These are phyloP conservation scores for Sebastes itinus DNA, from an alignment of 2,797 vertebrate species.

Conservation along the genomic window DNA sequence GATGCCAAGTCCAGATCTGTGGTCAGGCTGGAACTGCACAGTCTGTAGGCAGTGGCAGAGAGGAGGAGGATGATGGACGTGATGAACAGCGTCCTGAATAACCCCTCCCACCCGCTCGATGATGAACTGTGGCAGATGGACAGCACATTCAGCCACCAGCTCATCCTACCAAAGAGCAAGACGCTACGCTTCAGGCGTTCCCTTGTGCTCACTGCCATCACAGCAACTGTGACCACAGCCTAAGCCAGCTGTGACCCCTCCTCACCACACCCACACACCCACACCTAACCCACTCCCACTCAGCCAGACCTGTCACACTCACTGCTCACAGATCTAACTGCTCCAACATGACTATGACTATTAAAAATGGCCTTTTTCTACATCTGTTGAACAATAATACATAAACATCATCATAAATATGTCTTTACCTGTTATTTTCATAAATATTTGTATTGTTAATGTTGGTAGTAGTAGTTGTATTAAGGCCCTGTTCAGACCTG, in stretches of 20 bases:
- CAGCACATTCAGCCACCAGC: conserved; percentile 41
- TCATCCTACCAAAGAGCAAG: conserved; percentile 48
- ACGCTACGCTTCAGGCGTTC: conserved; percentile 29
- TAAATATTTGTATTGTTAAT: neutral
- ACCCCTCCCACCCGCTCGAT: conserved; percentile 36
- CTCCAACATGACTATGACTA: neutral
- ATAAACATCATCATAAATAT: neutral
- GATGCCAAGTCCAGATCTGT: conserved; percentile 20
- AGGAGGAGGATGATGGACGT: conserved; percentile 36
- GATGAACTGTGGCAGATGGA: conserved; percentile 63
- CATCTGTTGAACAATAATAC: neutral
- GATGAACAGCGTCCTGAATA: conserved; percentile 22
- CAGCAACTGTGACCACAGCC: conserved; percentile 43
- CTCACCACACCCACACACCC: neutral
- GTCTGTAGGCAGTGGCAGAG: conserved; percentile 24
- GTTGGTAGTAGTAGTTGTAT: neutral
- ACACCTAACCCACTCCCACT: conserved; percentile 26
- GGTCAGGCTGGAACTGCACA: conserved; percentile 34
- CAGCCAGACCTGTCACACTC: conserved; percentile 36
- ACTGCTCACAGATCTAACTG: conserved; percentile 13
- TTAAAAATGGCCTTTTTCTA: neutral
- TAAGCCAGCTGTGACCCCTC: conserved; percentile 43
- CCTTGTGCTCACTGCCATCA: conserved; percentile 34
- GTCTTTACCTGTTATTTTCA: neutral
- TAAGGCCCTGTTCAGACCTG: too few species aligned